phyloP scores from a whole-genome alignment of 2,888 invertebrate genomes.

The Zootermopsis nevadensis region DNA sequence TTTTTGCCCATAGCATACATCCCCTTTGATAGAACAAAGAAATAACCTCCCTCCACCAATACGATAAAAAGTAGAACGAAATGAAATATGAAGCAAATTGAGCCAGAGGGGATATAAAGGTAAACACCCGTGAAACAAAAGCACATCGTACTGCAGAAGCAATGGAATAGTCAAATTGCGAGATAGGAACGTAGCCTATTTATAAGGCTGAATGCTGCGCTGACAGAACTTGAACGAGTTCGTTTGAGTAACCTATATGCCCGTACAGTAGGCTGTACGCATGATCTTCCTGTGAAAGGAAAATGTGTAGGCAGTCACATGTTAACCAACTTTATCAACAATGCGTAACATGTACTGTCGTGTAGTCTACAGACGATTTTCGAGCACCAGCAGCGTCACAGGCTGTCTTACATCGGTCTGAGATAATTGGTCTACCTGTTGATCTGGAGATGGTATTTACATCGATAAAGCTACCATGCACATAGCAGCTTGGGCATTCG shows the following conservation, averaged over 20 bases:
- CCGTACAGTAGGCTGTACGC: too few species aligned
- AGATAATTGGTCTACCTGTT: too few species aligned
- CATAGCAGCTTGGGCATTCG: too few species aligned
- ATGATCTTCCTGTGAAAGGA: too few species aligned
- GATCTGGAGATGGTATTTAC: too few species aligned
- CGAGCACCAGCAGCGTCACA: too few species aligned
- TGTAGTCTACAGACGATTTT: too few species aligned
- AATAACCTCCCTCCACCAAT: neutral
- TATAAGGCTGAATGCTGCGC: neutral
- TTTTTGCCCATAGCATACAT: constrained; percentile 22
- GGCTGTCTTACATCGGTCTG: too few species aligned
- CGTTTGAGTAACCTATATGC: neutral
- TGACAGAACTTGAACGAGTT: neutral
- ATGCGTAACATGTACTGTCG: too few species aligned
- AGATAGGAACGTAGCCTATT: neutral
- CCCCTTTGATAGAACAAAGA: constrained; percentile 27
- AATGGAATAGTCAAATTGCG: neutral
- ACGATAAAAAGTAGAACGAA: constrained; percentile 11
- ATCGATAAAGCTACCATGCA: too few species aligned
- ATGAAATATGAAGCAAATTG: constrained; percentile 23
- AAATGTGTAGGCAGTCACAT: too few species aligned
- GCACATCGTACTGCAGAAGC: constrained; percentile 8
- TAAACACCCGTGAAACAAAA: constrained; percentile 26
- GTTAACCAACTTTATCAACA: too few species aligned
- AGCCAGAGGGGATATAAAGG: neutral